These are phyloP conservation scores for Allochrocebus solatus DNA, from an alignment of 2,797 vertebrate genomes.

Conservation along the genomic window DNA sequence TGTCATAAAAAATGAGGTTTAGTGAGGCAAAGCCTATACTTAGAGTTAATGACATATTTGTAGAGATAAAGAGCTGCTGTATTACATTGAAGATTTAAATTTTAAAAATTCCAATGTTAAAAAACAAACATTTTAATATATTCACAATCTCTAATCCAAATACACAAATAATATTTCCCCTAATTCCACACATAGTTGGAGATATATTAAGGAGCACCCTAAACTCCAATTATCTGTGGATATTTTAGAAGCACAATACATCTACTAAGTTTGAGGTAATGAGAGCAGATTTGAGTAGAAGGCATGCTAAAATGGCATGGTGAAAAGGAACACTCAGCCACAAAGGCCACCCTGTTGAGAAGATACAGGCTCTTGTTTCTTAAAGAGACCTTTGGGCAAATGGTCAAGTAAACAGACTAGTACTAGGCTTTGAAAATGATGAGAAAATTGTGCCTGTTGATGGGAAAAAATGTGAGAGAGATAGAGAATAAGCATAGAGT, in stretches of 20 bases:
- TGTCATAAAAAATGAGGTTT: conserved; percentile 2
- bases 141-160: background rate
- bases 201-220: background rate
- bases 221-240: background rate
- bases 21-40: background rate
- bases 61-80: background rate
- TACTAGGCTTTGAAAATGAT: background rate
- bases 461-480: background rate
- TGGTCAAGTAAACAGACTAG: background rate
- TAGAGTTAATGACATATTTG: background rate
- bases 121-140: background rate
- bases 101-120: background rate
- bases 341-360: background rate
- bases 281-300: background rate
- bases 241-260: background rate
- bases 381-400: background rate
- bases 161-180: background rate
- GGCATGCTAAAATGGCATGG: background rate
- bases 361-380: background rate
- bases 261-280: background rate
- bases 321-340: background rate
- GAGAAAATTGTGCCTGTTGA: background rate
- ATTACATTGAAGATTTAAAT: background rate
- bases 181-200: background rate
- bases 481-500: background rate